Conservation (phyloP, 2,797 vertebrate species). For the Phoeniculus purpureus region DNA sequence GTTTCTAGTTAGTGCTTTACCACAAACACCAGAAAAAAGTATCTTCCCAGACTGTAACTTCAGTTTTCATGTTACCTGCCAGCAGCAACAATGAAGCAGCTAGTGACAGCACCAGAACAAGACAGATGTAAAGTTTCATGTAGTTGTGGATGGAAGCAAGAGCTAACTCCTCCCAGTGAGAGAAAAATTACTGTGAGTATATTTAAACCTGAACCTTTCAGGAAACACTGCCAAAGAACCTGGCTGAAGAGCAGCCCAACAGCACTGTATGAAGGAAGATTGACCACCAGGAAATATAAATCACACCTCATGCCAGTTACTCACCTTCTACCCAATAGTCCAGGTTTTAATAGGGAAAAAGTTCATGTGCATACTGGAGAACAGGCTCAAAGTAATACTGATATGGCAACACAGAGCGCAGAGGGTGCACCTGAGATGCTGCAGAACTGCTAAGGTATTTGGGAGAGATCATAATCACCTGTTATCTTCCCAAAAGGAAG, state of each 20-base stretch:
- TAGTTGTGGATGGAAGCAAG: background rate
- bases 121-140: background rate
- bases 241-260: background rate
- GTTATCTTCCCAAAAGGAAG: background rate
- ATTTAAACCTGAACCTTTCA: background rate
- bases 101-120: background rate
- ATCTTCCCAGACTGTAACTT: background rate
- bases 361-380: background rate
- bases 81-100: background rate
- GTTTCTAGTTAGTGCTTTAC: background rate
- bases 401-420: background rate
- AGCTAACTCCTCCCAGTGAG: background rate
- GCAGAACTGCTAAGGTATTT: background rate
- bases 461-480: background rate
- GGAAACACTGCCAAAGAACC: background rate
- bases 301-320: background rate
- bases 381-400: background rate
- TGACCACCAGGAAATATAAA: background rate
- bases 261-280: background rate
- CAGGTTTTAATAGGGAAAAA: background rate
- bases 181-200: background rate
- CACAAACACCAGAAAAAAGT: background rate
- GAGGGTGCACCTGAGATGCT: background rate
- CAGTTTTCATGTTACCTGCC: background rate
- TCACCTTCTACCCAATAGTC: background rate